Evolutionary conservation across 2,113 vertebrate species (phyloP).

Genomic region (Aplodontia rufa): DNA sequence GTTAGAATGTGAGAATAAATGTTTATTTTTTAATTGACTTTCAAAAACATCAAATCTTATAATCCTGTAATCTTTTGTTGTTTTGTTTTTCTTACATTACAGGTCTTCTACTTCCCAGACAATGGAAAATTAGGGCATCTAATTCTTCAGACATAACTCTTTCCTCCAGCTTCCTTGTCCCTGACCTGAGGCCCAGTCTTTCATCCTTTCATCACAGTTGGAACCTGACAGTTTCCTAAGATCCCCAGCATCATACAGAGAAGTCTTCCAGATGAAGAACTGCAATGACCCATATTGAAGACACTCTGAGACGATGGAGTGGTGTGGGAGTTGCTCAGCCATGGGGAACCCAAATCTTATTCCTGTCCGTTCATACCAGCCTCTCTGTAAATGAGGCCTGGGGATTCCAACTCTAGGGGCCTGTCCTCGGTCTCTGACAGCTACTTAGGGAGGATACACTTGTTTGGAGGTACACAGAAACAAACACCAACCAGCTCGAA

Average conservation of each 20-base stretch:
- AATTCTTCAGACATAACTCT: not conserved
- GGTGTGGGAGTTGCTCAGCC: not conserved
- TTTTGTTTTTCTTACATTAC: slow-evolving; percentile 41
- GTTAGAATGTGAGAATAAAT: not conserved
- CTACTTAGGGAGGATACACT: not conserved
- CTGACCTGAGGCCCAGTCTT: not conserved
- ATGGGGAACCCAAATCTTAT: not conserved
- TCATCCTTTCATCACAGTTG: not conserved
- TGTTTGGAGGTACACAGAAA: not conserved
- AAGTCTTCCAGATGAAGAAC: not conserved
- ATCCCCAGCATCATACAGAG: not conserved
- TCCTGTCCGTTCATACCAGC: not conserved
- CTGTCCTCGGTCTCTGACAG: too few species aligned
- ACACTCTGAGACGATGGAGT: not conserved
- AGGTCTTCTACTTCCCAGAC: slow-evolving; percentile 35
- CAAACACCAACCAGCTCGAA: too few species aligned
- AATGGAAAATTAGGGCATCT: not conserved
- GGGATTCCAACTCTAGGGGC: not conserved
- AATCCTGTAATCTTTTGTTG: not conserved
- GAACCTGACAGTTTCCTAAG: not conserved
- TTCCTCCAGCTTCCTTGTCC: not conserved
- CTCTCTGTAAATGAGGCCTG: not conserved
- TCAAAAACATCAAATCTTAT: not conserved
- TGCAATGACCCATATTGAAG: not conserved
- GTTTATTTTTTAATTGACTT: not conserved